Conservation (phyloP, 2,797 vertebrate species). For the Coregonus suidteri region DNA sequence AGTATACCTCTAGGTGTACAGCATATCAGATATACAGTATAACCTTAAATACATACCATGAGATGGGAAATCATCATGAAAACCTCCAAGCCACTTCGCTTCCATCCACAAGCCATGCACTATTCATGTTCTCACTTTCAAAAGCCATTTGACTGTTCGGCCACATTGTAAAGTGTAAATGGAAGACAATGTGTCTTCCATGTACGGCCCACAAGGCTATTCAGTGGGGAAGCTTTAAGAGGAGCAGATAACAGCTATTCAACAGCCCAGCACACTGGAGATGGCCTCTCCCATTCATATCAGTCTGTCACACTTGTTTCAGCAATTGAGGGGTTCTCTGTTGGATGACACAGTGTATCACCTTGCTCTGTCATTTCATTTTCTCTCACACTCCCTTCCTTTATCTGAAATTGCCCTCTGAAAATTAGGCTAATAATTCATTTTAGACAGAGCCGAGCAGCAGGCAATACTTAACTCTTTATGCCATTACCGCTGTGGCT, state of each 20-base stretch:
- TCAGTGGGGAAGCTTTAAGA: conserved; percentile 16
- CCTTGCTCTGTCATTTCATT: conserved; percentile 30
- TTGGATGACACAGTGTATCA: conserved; percentile 46
- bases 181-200: conserved; percentile 26
- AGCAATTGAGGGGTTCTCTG: conserved; percentile 47
- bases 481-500: conserved; percentile 54
- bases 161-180: conserved; percentile 13
- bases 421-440: conserved; percentile 74
- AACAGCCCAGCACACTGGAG: background rate
- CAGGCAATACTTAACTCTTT: conserved; percentile 66
- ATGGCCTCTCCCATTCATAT: conserved; percentile 3
- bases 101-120: background rate
- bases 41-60: conserved; percentile 20
- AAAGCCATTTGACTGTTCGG: conserved; percentile 7
- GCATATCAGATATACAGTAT: conserved; percentile 6
- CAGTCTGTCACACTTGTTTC: conserved; percentile 33
- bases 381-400: conserved; percentile 34
- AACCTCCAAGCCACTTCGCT: background rate
- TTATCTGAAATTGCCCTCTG: conserved; percentile 64
- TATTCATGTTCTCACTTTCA: conserved; percentile 9
- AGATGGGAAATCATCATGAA: background rate
- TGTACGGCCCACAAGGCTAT: conserved; percentile 11
- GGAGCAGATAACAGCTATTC: conserved; percentile 27
- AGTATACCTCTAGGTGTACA: conserved; percentile 12
- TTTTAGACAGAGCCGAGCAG: conserved; percentile 61